A percentile compares a stretch with the other conserved stretches of the same genome.
These are phyloP conservation scores for Bombus ignitus DNA, from an alignment of 1,140 invertebrate species.

Conservation along the genomic window DNA sequence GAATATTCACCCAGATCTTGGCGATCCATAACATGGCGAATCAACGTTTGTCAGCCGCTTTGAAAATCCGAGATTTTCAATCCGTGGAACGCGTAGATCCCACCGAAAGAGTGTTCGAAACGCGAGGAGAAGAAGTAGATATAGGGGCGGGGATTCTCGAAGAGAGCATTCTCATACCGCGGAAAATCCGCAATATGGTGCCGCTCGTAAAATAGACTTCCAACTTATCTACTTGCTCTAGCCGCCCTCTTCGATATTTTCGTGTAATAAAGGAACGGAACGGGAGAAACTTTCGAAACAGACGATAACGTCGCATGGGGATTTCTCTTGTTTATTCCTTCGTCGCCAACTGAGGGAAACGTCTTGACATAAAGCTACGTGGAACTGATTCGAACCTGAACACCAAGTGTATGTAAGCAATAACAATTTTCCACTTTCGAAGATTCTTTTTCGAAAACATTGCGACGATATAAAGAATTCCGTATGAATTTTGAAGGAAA, in stretches of 20 bases:
- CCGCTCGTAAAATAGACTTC: slow-evolving; percentile 52
- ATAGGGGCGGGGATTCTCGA: not conserved
- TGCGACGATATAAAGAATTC: not conserved
- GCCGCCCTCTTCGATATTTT: slow-evolving; percentile 35
- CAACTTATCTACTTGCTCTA: slow-evolving; percentile 44
- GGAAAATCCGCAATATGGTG: slow-evolving; percentile 53
- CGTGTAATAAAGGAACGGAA: slow-evolving; percentile 44
- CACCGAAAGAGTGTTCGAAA: slow-evolving; percentile 5
- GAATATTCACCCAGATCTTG: not conserved
- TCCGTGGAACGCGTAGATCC: slow-evolving; percentile 24
- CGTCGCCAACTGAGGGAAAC: not conserved
- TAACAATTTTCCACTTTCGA: not conserved
- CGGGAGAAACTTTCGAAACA: slow-evolving; percentile 36
- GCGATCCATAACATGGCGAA: slow-evolving; percentile 6
- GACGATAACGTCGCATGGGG: slow-evolving; percentile 30
- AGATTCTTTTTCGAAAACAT: not conserved
- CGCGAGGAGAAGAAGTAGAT: not conserved
- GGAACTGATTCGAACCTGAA: not conserved
- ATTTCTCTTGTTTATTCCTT: slow-evolving; percentile 20
- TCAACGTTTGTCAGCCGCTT: slow-evolving; percentile 41
- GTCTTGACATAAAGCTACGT: not conserved
- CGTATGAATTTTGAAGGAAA: no score
- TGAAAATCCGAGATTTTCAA: slow-evolving; percentile 33
- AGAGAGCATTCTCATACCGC: slow-evolving; percentile 37
- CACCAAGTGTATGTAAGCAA: not conserved